These are phyloP conservation scores for Copsychus sechellarum DNA, from an alignment of 2,113 vertebrate genomes.

Conservation along the genomic window DNA sequence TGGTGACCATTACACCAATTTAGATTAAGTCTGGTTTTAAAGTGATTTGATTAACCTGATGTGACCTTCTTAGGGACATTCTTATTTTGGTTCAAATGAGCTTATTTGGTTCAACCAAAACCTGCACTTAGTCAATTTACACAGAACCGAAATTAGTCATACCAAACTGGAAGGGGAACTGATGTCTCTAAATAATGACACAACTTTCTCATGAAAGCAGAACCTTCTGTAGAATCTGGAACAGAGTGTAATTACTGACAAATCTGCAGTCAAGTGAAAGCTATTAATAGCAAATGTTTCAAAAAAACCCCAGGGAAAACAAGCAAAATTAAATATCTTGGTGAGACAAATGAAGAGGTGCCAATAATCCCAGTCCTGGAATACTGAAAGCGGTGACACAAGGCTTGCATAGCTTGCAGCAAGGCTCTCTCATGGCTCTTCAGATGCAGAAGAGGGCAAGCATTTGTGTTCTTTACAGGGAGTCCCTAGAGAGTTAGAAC, in stretches of 20 bases:
- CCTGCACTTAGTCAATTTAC: conserved; percentile 7
- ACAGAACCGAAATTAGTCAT: not conserved
- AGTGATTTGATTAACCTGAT: conserved; percentile 48
- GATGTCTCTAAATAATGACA: conserved; percentile 34
- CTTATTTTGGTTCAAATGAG: conserved; percentile 26
- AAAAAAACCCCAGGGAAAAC: not conserved
- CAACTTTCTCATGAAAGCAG: conserved; percentile 49
- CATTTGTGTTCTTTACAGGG: not conserved
- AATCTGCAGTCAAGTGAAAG: conserved; percentile 14
- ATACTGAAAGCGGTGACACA: not conserved
- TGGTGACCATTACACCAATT: conserved; percentile 5
- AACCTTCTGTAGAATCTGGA: conserved; percentile 46
- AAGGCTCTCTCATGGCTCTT: not conserved
- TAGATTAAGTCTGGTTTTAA: conserved; percentile 36
- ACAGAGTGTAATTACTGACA: conserved; percentile 24
- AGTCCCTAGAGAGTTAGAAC: not conserved
- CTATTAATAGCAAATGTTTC: conserved; percentile 6
- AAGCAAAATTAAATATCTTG: not conserved
- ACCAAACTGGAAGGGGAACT: conserved; percentile 39
- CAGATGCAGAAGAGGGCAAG: not conserved
- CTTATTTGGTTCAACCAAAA: conserved; percentile 42
- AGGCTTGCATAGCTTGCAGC: not conserved
- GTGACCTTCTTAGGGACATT: not conserved
- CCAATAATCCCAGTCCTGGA: not conserved
- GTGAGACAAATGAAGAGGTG: not conserved